Conservation (phyloP, 2,888 invertebrate genomes). For the Patella caerulea region DNA sequence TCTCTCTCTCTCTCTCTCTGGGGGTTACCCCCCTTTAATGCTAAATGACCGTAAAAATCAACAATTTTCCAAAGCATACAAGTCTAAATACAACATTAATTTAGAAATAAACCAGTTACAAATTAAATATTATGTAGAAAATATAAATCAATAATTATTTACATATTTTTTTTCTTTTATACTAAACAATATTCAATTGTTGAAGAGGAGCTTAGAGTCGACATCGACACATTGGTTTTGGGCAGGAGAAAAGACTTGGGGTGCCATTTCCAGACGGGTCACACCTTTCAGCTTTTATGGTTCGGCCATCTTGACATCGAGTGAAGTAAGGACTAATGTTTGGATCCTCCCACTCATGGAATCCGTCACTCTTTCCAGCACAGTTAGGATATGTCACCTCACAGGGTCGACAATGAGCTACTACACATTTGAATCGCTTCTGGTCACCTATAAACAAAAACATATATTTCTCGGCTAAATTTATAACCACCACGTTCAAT, state of each 20-base stretch:
- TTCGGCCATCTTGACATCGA: background rate
- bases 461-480: too few relatives aligned
- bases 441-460: conserved; percentile 1
- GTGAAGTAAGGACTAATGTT: background rate
- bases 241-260: background rate
- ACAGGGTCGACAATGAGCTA: background rate
- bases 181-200: background rate
- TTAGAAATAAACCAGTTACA: too few relatives aligned
- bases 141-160: too few relatives aligned
- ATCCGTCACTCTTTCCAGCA: background rate
- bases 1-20: too few relatives aligned
- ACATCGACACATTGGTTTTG: background rate
- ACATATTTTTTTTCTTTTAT: too few relatives aligned
- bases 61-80: too few relatives aligned
- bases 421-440: background rate
- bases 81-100: too few relatives aligned
- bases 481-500: too few relatives aligned
- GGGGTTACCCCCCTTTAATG: too few relatives aligned
- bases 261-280: background rate
- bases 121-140: too few relatives aligned
- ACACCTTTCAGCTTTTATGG: background rate
- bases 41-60: too few relatives aligned
- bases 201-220: background rate
- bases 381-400: background rate
- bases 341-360: background rate